Evolutionary conservation across 2,888 invertebrate genomes (phyloP).

Genomic region (Napeogenes sylphis): DNA sequence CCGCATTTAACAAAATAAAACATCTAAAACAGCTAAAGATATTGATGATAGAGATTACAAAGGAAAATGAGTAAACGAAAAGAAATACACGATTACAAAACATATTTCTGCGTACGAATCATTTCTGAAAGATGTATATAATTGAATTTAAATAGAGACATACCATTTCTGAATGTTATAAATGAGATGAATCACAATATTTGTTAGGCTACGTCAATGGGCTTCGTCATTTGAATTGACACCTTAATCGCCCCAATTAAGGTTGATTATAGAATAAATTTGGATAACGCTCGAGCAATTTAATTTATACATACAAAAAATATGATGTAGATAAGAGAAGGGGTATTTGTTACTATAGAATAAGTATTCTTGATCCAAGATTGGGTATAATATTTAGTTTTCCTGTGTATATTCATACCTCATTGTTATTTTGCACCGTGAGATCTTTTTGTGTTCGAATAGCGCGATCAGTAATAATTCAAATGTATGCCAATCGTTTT

Average conservation of each 20-base stretch:
- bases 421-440: conserved; percentile 50
- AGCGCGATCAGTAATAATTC: conserved; percentile 33
- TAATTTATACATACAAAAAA: conserved; percentile 7
- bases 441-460: conserved; percentile 45
- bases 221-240: conserved; percentile 32
- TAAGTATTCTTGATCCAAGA: conserved; percentile 56
- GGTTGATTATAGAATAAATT: conserved; percentile 19
- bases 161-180: conserved; percentile 55
- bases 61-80: conserved; percentile 28
- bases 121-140: conserved; percentile 58
- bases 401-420: conserved; percentile 52
- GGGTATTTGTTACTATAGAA: conserved; percentile 59
- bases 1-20: conserved; percentile 25
- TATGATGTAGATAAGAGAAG: conserved; percentile 60
- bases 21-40: conserved; percentile 22
- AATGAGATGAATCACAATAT: conserved; percentile 65
- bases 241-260: conserved; percentile 47
- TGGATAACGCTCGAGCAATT: not conserved
- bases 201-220: conserved; percentile 61
- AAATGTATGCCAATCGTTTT: conserved; percentile 32
- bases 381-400: conserved; percentile 55
- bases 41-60: conserved; percentile 30
- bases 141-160: conserved; percentile 66
- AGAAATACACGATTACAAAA: conserved; percentile 31
- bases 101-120: conserved; percentile 46